Conservation (phyloP, 2,113 vertebrate genomes). For the Coryphaenoides rupestris region DNA sequence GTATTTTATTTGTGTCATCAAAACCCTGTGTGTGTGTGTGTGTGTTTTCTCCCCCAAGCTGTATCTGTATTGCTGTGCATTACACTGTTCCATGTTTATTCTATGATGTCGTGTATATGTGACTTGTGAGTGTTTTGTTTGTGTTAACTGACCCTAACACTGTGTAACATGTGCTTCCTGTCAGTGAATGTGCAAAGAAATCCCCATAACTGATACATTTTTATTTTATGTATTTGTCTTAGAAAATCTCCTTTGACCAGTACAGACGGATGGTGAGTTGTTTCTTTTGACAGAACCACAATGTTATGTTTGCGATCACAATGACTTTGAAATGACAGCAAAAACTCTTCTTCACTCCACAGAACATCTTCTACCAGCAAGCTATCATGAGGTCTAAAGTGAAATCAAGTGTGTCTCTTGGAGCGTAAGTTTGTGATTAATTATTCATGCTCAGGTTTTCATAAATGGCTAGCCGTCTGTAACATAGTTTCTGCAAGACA, state of each 20-base stretch:
- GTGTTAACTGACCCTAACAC: too few relatives aligned
- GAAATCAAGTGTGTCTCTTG: constrained; percentile 92
- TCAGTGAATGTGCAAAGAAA: background rate
- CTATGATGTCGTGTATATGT: too few relatives aligned
- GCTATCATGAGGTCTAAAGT: constrained; percentile 88
- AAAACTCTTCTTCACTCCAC: constrained; percentile 6
- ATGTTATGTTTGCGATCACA: background rate
- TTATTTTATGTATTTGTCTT: constrained; percentile 50
- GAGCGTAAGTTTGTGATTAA: constrained; percentile 79
- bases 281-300: background rate
- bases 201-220: constrained; percentile 16
- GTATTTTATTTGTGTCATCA: too few relatives aligned
- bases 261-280: constrained; percentile 78
- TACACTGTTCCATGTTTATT: too few relatives aligned
- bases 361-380: constrained; percentile 94
- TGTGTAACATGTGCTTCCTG: background rate
- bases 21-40: too few relatives aligned
- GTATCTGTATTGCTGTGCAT: too few relatives aligned
- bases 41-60: too few relatives aligned
- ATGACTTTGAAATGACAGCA: background rate
- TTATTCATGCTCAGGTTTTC: background rate
- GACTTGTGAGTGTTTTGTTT: too few relatives aligned
- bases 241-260: constrained; percentile 82
- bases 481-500: background rate
- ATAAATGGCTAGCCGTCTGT: background rate